A percentile compares a stretch with the other conserved stretches of the same genome.
phyloP scores from a whole-genome alignment of 2,113 vertebrate species.

The human (Homo sapiens) region DNA sequence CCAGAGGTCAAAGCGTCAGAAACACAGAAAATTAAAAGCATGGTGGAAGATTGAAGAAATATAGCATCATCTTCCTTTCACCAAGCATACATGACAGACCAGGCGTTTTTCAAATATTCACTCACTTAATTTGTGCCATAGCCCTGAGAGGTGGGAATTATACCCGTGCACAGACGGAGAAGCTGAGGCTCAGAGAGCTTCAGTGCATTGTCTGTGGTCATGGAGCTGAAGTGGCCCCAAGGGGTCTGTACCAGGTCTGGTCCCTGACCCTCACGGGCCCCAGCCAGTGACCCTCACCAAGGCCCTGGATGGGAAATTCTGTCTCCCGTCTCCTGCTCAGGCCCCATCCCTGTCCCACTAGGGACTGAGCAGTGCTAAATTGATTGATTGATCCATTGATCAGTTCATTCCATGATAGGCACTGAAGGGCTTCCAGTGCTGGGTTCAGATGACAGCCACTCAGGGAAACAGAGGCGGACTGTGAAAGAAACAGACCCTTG shows the following conservation, averaged over 20 bases:
- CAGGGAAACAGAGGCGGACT: accelerated
- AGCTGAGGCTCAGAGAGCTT: neutral
- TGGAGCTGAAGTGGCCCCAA: accelerated
- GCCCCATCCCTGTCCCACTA: neutral
- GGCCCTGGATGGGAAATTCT: neutral
- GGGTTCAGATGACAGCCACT: accelerated
- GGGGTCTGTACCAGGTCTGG: neutral
- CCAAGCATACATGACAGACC: accelerated
- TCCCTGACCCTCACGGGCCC: neutral
- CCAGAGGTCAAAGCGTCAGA: no score
- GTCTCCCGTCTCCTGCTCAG: neutral
- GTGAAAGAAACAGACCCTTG: neutral
- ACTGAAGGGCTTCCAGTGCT: accelerated
- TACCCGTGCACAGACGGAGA: neutral
- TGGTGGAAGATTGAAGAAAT: neutral
- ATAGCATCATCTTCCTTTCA: neutral
- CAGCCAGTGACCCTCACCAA: no score
- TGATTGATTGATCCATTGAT: accelerated
- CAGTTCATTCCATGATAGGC: accelerated
- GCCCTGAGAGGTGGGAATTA: neutral
- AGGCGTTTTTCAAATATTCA: no score
- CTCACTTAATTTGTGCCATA: neutral
- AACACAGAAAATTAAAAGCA: neutral
- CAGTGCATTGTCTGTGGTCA: accelerated
- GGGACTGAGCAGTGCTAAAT: accelerated